Conservation (phyloP, 2,797 vertebrate species). For the Hephaestus fuliginosus region DNA sequence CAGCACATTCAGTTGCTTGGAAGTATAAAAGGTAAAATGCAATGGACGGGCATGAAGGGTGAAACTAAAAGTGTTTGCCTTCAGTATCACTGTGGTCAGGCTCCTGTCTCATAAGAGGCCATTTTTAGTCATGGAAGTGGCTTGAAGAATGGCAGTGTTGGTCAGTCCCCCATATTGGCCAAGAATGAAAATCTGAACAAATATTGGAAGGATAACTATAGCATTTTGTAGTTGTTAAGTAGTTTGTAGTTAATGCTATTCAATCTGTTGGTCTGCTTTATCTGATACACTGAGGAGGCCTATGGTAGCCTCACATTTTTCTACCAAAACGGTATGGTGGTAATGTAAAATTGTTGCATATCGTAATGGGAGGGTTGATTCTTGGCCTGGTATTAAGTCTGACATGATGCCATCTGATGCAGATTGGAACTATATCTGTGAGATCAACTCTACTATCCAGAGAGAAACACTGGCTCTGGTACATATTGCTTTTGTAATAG, state of each 20-base stretch:
- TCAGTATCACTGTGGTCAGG: not conserved
- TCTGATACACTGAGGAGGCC: not conserved
- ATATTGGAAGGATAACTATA: not conserved
- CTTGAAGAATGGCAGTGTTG: not conserved
- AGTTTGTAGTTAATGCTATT: not conserved
- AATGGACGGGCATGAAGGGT: not conserved
- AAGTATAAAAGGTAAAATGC: not conserved
- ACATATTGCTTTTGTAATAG: conserved; percentile 59
- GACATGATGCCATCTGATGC: conserved; percentile 32
- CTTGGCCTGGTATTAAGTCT: conserved; percentile 14
- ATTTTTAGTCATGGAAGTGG: not conserved
- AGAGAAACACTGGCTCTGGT: conserved; percentile 32
- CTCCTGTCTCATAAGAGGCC: not conserved
- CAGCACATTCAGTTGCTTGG: not conserved
- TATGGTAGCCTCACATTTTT: not conserved
- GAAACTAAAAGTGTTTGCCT: not conserved
- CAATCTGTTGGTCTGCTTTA: not conserved
- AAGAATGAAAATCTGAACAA: not conserved
- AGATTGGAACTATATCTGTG: conserved; percentile 42
- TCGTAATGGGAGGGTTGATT: not conserved
- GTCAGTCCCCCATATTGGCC: not conserved
- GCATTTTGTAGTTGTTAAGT: not conserved
- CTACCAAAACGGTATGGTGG: not conserved
- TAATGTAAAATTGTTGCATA: not conserved
- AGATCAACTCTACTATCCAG: conserved; percentile 45